Evolutionary conservation across 2,113 vertebrate species (phyloP), one percentile per base, ranked within the genome.

Genomic region (Narcine bancroftii): DNA sequence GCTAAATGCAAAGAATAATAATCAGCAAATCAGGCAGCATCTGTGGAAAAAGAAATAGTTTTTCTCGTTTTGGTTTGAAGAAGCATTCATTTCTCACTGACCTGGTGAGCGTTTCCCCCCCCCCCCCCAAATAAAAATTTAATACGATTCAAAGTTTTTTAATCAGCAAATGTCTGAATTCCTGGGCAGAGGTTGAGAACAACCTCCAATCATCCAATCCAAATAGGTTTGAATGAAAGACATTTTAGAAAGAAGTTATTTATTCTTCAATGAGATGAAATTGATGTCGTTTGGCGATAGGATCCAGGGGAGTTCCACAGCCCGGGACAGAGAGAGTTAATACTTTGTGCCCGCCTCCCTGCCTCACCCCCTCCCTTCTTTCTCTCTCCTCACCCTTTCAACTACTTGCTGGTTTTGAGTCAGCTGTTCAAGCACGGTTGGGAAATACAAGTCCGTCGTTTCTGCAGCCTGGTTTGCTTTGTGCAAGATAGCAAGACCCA

Each of bases 261-360:
- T 21, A 42, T 53, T 47, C 10, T 17, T 26, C 47, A 50, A 21
- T 47, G 6, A 4, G 26, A 21, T 76, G 6, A 4, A 77, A 60
- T n/a, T 60, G 81, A 29, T 17, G 24, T 6, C 33, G 24, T 79
- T 36, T 42, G 85, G 89, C 89, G 13, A 26, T 45, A 91, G 89
- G 89, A 91, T 65, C 89, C 89, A 66, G 89, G 89, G 65, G 89
- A 89, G 6, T 69, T 69, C 39, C 63, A 15, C 36, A 47, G 65
- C 39, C 89, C 24, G 65, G 36, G 24, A 11, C 63, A 71, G 89
- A 13, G 63, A 71, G 87, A 47, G 89, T 91, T 91, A 71, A 91
- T 71, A 91, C 24, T 47, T 69, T 39, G 15, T 42, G 36, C 42
- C 75, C 75, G 75, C 75, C 75, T 77, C 75, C 42, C 36, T 77